Evolutionary conservation across 2,797 vertebrate genomes (phyloP).

Genomic region (Girardinus metallicus): DNA sequence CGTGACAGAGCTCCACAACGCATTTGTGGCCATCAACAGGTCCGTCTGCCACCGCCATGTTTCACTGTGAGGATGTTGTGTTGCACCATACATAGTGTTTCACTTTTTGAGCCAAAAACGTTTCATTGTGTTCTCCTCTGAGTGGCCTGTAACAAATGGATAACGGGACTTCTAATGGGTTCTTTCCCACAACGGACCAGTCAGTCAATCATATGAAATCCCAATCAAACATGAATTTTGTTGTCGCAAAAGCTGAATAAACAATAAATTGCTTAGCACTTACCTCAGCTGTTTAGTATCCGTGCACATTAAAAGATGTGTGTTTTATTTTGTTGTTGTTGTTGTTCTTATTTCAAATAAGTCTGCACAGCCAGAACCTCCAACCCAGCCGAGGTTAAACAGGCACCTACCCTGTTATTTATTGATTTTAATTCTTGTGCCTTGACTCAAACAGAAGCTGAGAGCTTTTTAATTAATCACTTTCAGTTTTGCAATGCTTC

Average conservation of each 20-base stretch:
- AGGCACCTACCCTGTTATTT: constrained; percentile 32
- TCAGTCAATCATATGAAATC: neutral
- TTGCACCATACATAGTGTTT: neutral
- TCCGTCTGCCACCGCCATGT: neutral
- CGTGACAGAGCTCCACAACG: too few species aligned
- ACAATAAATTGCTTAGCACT: neutral
- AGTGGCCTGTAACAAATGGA: neutral
- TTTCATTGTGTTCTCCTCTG: neutral
- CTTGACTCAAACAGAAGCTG: constrained; percentile 27
- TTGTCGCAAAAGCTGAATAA: neutral
- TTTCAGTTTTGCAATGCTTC: constrained; percentile 58
- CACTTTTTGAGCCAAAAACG: neutral
- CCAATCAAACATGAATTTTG: neutral
- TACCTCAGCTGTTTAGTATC: neutral
- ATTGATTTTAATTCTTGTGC: constrained; percentile 42
- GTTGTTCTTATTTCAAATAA: constrained; percentile 12
- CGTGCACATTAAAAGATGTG: neutral
- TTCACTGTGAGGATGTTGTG: neutral
- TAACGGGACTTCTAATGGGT: neutral
- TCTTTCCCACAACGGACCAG: neutral
- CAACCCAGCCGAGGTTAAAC: constrained; percentile 3
- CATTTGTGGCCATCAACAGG: too few species aligned
- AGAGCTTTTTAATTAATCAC: constrained; percentile 63
- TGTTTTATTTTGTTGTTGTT: constrained; percentile 7
- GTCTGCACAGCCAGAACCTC: neutral